Conservation (phyloP, 2,113 vertebrate species). For the Echinops telfairi region DNA sequence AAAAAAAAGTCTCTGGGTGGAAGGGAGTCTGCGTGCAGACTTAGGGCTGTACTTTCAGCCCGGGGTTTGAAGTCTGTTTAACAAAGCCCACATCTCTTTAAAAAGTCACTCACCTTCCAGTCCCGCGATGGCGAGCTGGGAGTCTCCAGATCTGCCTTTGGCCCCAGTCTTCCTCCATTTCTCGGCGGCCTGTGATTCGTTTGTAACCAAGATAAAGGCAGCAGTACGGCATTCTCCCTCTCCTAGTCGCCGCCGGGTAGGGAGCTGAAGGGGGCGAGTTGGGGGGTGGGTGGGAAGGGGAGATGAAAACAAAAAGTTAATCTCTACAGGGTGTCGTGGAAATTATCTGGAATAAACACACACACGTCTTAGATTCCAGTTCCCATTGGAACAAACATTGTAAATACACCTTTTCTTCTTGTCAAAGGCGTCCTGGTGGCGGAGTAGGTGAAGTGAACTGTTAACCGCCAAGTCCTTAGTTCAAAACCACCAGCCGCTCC, state of each 20-base stretch:
- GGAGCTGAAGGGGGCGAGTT: neutral
- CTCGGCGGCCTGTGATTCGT: neutral
- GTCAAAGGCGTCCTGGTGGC: neutral
- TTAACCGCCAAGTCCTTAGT: too few species aligned
- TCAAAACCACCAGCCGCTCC: too few species aligned
- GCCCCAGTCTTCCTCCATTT: neutral
- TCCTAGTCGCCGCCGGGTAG: neutral
- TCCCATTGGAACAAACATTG: neutral
- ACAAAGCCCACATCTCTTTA: neutral
- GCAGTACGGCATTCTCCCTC: neutral
- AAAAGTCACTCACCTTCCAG: too few species aligned
- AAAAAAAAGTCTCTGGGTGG: neutral
- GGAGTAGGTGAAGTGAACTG: too few species aligned
- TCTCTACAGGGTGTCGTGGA: neutral
- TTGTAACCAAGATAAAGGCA: neutral
- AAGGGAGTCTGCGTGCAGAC: neutral
- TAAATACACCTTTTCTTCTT: neutral
- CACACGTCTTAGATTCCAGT: neutral
- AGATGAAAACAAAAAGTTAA: too few species aligned
- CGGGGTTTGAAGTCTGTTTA: neutral
- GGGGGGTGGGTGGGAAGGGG: too few species aligned
- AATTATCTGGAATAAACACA: neutral
- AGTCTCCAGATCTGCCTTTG: neutral
- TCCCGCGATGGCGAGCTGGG: accelerated
- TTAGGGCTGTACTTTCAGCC: too few species aligned